Conservation (phyloP, 2,113 vertebrate genomes). For the Paradoxurus hermaphroditus region DNA sequence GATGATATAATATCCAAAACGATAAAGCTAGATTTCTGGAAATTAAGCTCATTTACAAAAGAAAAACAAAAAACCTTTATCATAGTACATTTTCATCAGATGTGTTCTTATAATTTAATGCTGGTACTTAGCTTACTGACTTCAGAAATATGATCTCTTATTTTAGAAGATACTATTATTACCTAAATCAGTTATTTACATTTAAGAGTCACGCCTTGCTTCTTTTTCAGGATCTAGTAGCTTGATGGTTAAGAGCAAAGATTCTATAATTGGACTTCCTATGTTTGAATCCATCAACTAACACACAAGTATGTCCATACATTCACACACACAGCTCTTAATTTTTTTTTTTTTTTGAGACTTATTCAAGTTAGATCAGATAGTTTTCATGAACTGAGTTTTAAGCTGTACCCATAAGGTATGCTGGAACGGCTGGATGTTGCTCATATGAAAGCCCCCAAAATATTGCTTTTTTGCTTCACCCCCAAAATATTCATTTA, state of each 20-base stretch:
- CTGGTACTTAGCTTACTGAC: background rate
- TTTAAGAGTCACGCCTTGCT: background rate
- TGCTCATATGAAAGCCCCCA: background rate
- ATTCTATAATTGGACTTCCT: background rate
- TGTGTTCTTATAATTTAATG: background rate
- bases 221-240: background rate
- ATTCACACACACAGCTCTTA: background rate
- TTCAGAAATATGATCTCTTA: background rate
- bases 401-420: background rate
- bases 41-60: background rate
- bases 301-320: background rate
- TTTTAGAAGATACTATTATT: slow-evolving; percentile 5
- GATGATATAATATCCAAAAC: background rate
- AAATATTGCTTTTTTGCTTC: background rate
- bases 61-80: background rate
- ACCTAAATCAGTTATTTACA: background rate
- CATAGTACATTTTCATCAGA: background rate
- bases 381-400: background rate
- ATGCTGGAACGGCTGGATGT: background rate
- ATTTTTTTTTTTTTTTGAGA: background rate
- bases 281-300: background rate
- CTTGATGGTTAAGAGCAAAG: background rate
- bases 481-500: background rate
- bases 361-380: background rate
- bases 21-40: background rate